These are phyloP conservation scores for Oscheius sp. DNA, from an alignment of 2,888 invertebrate species.

Conservation along the genomic window DNA sequence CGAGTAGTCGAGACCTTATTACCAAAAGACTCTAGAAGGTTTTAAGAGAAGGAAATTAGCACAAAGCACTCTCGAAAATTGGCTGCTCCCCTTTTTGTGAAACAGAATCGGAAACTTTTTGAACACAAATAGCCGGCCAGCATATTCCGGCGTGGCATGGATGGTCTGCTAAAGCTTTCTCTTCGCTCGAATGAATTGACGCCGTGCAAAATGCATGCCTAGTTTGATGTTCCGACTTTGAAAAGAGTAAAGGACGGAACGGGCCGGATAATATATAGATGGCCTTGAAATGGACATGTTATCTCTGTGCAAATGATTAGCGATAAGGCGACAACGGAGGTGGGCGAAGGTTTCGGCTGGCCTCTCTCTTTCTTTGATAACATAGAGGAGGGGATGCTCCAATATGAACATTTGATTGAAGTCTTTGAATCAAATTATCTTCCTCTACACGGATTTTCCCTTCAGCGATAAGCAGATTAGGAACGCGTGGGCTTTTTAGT, in stretches of 20 bases:
- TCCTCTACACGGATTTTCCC: not conserved
- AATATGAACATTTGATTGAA: not conserved
- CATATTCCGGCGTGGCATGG: too few species aligned
- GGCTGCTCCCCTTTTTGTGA: not conserved
- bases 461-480: too few species aligned
- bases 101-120: not conserved
- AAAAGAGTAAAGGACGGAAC: too few species aligned
- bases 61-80: not conserved
- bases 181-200: slow-evolving; percentile 15
- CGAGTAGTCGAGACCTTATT: too few species aligned
- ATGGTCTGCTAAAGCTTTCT: not conserved
- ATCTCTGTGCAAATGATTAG: slow-evolving; percentile 27
- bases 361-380: not conserved
- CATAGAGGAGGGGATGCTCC: not conserved
- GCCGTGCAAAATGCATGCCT: slow-evolving; percentile 25
- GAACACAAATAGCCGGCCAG: too few species aligned
- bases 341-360: slow-evolving; percentile 7
- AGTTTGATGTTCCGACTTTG: not conserved
- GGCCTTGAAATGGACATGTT: slow-evolving; percentile 33
- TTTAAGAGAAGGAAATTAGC: too few species aligned
- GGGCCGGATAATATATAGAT: slow-evolving; percentile 11
- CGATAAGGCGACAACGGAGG: slow-evolving; percentile 28
- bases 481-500: too few species aligned
- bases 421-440: slow-evolving; percentile 1
- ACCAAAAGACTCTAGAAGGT: too few species aligned